Base-by-base conservation (phyloP, 2,113 vertebrate genomes). In the Carlito syrichta region DNA sequence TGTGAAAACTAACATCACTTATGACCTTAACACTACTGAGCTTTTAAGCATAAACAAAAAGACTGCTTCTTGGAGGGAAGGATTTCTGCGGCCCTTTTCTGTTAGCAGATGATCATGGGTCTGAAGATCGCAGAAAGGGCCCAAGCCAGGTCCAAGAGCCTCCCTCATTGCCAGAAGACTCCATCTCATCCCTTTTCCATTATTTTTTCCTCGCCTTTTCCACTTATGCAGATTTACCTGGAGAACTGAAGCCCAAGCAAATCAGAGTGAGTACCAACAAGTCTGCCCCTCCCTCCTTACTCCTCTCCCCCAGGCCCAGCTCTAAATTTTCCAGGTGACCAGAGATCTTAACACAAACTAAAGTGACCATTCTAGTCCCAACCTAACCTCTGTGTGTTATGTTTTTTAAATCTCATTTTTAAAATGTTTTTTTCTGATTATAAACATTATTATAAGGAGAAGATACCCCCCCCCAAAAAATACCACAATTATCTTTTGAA, bases 211-310 rank as follows among this genome's bases (percentile, higher is more conserved):
- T 93, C 23, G 2, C 86, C 32, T 87, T 60, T 94, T 40, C 91
- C 17, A 17, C 73, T 68, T 56, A 85, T 97, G 98, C 97, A 99
- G 99, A 93, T 96, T 98, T 48, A 32, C 98, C 0, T 99, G 99
- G 99, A 99, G 99, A 97, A 99, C 98, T 35, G 99, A 99, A 96
- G 99, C 99, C n/a, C 98, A 99, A 84, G 95, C 98, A 82, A 98
- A 97, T 95, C 99, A 99, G 94, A 99, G 99, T 99, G 98, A 99
- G 99, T 98, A 93, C n/a, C 0, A 25, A 11, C 60, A 52, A 52
- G 0, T 43, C 6, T 7, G 3, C 48, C 60, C 54, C 2, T 5
- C 45, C 66, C 38, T 52, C 30, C 52, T 9, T 6, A 0, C 7
- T 1, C 10, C 10, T 8, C 14, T 52, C 38, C 5, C n/a, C n/a